Percentiles rank a stretch among this genome's conserved stretches.
Evolutionary conservation across 2,113 vertebrate genomes (phyloP).

Genomic region (Rhipidura dahli): DNA sequence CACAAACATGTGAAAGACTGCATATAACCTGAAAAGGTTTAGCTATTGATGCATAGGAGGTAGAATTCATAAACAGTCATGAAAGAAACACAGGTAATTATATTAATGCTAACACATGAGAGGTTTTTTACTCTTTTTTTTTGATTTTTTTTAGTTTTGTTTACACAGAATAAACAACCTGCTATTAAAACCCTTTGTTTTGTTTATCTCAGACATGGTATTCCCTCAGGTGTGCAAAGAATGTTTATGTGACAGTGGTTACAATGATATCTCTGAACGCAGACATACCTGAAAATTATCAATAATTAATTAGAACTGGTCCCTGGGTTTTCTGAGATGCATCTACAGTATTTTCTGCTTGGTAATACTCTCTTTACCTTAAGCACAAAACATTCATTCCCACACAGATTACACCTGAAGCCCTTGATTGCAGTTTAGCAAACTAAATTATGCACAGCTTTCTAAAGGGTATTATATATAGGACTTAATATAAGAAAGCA

Average conservation of each 20-base stretch:
- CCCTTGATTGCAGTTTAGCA: not conserved
- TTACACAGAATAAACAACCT: not conserved
- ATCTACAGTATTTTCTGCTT: not conserved
- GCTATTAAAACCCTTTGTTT: not conserved
- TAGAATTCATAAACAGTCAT: not conserved
- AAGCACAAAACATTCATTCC: not conserved
- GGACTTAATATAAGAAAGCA: not conserved
- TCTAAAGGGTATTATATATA: not conserved
- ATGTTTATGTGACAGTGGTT: not conserved
- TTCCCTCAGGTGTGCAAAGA: not conserved
- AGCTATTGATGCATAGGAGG: not conserved
- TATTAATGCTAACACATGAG: not conserved
- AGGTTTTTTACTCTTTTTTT: not conserved
- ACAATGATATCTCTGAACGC: not conserved
- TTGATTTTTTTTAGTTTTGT: not conserved
- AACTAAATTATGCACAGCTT: not conserved
- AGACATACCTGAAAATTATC: not conserved
- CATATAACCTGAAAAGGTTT: not conserved
- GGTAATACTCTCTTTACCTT: not conserved
- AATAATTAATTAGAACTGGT: not conserved
- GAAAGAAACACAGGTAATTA: not conserved
- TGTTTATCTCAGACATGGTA: not conserved
- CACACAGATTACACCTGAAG: not conserved
- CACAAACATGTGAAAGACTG: not conserved
- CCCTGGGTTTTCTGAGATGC: not conserved